Evolutionary conservation across 2,888 invertebrate species (phyloP), one percentile per base, ranked within the genome.

Genomic region (Coelopa pilipes): DNA sequence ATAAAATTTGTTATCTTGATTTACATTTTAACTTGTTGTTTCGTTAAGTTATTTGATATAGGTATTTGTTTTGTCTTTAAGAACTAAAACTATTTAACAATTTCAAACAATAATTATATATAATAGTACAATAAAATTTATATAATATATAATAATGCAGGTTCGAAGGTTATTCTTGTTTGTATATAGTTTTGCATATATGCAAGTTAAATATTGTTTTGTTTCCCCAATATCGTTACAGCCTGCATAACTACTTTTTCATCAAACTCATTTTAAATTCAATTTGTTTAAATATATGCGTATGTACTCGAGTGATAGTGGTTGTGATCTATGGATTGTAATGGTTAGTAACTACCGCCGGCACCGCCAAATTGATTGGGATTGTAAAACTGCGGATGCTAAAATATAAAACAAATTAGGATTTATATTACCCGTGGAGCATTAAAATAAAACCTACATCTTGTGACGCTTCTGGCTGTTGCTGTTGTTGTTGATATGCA

Each of bases 311-410:
- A 47, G 46, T 66, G 47, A 19, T 49, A 57, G 63, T 45, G 47
- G 57, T 57, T 53, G 62, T 15, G 17, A 19, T 46, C 9, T 55
- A 10, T 62, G 15, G 50, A 45, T 24, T 60, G 21, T 47, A 67
- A 50, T 24, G 72, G 17, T 45, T 73, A 75, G 65, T 73, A 75
- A 68, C 66, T 67, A 59, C 68, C 49, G 24, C 69, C 68, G 55
- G 75, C 63, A 67, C 75, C 77, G n/a, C 75, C 70, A 73, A 76
- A 80, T 77, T 80, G 78, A 75, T 78, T 78, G 59, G 79, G 80
- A 78, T 80, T 80, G 73, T 80, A 80, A 73, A 80, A 80, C 74
- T 80, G 79, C 74, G 78, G 79, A 70, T 76, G 75, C 80, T 80
- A 76, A 79, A 24, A 46, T n/a, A n/a, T 17, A 17, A 53, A 66